Evolutionary conservation across 2,113 vertebrate species (phyloP), one percentile per base, ranked within the genome.

Genomic region (Brachirus orientalis): DNA sequence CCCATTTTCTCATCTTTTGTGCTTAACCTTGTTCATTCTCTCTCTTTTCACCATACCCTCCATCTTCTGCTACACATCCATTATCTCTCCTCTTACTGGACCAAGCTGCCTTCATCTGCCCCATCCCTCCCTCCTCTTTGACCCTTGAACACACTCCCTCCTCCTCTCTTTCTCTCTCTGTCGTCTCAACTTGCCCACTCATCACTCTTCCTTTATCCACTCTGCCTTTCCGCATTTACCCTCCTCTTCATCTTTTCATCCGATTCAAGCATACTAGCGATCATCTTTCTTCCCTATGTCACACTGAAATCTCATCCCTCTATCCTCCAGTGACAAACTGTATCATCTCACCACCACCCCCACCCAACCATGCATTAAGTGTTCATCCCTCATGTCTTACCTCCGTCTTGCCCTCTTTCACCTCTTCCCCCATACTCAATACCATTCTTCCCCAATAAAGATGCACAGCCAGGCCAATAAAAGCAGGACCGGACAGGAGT

Each of bases 381-480:
- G 2, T 40, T 78, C 60, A 51, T 72, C 60, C 71, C 33, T 58
- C 71, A 59, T 61, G 64, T 71, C 28, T 28, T 28, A 28, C 28
- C 28, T 28, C 6, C 28, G 28, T 2, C 28, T 28, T 6, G 28
- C 28, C 28, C 28, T 13, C 28, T 12, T 45, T 59, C 67, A 12
- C 40, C 16, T 20, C n/a, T n/a, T 43, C 38, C 17, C 44, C 9
- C 45, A 17, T 18, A 22, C 64, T 0, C 38, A 46, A 46, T 66
- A 11, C 40, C 46, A 9, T 51, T 56, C 63, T 36, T 20, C 69
- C 75, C 54, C 60, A 54, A 72, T 79, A 70, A 76, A 83, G 73
- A 82, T 47, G 73, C 76, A 75, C 56, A 55, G 64, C 53, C 33
- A 55, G 51, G 70, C 86, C 68, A 62, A 69, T 71, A 68, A 75